phyloP scores from a whole-genome alignment of 2,113 vertebrate genomes.

The Marmota flaviventris region DNA sequence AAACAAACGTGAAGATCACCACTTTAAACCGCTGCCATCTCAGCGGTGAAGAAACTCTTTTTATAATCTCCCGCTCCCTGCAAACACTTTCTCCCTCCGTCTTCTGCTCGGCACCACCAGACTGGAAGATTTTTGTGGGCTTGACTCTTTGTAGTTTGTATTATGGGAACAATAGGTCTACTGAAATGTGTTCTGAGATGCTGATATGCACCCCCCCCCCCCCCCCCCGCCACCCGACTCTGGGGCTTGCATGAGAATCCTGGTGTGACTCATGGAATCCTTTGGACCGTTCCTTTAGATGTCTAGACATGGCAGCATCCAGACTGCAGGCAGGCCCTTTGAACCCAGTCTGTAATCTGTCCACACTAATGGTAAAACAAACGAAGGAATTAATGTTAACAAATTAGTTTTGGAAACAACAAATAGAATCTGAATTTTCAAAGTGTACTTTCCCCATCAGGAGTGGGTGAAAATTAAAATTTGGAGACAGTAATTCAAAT shows the following conservation, averaged over 20 bases:
- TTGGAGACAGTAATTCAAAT: constrained; percentile 8
- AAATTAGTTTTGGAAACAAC: constrained; percentile 47
- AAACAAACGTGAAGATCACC: not conserved
- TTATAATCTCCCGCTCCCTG: not conserved
- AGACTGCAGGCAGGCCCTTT: constrained; percentile 8
- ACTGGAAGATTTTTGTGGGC: constrained; percentile 46
- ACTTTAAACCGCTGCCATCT: constrained; percentile 24
- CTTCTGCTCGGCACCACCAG: not conserved
- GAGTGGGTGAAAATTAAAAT: constrained; percentile 26
- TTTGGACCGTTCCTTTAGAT: not conserved
- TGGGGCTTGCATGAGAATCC: not conserved
- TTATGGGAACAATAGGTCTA: constrained; percentile 50
- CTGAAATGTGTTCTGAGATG: constrained; percentile 49
- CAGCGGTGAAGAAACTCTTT: not conserved
- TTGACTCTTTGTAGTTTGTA: constrained; percentile 58
- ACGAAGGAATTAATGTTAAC: constrained; percentile 25
- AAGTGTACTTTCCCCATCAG: constrained; percentile 1
- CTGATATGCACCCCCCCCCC: not conserved
- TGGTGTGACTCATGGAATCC: constrained; percentile 55
- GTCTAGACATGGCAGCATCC: constrained; percentile 16
- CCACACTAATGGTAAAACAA: not conserved
- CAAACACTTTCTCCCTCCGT: not conserved
- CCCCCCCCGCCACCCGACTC: not conserved
- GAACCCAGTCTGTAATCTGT: constrained; percentile 45
- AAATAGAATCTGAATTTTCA: constrained; percentile 37